Evolutionary conservation across 2,113 vertebrate species (phyloP), one percentile per base, ranked within the genome.

Genomic region (Hydrolagus affinis): DNA sequence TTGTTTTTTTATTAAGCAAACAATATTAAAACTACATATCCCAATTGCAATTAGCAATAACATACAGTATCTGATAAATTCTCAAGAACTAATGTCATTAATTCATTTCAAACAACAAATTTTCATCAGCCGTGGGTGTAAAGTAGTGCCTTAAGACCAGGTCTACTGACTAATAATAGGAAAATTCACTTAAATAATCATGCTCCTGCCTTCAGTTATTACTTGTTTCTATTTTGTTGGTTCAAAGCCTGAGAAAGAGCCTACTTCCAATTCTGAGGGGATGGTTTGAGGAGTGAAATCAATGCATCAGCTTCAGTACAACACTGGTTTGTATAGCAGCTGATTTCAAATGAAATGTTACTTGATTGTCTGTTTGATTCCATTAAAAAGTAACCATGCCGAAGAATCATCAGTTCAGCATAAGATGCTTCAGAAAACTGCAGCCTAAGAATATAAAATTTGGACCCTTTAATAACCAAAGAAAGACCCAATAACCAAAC

Each of bases 121-220:
- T 64, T 66, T 83, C 4, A 28, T 66, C 6, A 64, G 7, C 1
- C 44, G 15, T 74, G 30, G 21, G 30, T 74, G 59, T 21, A 77
- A 60, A 30, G 9, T 11, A 60, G 74, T 59, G 11, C 57, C 57
- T 77, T 64, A 44, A 44, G 44, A 44, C 44, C 6, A 44, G 70
- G 10, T 11, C 59, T 66, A 66, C 25, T 68, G 64, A 66, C 66
- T 68, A 15, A 28, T 32, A 83, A 66, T 17, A 64, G 12, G 60
- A 83, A 66, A 77, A 66, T 66, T 62, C 66, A 66, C 62, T 28
- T 19, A 62, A 80, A 80, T 64, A 83, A 66, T 83, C 28, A 83
- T 9, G 23, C 66, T 66, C 23, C 19, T 83, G 62, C 57, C 60
- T 80, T 80, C 60, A 64, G 25, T 66, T 17, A 83, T 25, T 30